Conservation (phyloP, 1,140 invertebrate genomes). For the Monochamus saltuarius region DNA sequence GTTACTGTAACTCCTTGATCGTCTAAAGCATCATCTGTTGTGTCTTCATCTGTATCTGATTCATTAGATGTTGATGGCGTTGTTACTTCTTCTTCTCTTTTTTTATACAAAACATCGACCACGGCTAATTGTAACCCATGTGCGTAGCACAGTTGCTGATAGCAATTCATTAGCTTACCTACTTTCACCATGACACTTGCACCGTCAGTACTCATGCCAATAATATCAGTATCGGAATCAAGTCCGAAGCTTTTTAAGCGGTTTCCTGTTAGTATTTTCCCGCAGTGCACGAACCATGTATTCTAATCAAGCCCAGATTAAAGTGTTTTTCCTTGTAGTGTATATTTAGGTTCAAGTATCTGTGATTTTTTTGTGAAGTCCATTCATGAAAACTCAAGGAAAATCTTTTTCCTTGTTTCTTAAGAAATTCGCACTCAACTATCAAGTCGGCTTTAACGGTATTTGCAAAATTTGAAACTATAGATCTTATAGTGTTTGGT, state of each 20-base stretch:
- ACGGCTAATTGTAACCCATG: conserved; percentile 19
- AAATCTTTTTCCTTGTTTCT: conserved; percentile 32
- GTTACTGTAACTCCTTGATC: conserved; percentile 10
- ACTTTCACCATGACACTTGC: conserved; percentile 24
- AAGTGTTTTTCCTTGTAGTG: conserved; percentile 30
- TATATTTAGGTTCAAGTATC: conserved; percentile 40
- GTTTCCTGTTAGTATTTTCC: conserved; percentile 19
- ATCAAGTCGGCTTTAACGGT: conserved; percentile 24
- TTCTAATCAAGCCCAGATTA: conserved; percentile 36
- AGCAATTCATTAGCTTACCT: conserved; percentile 11
- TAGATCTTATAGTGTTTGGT: conserved; percentile 33
- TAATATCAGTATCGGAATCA: conserved; percentile 12
- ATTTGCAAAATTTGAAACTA: conserved; percentile 27
- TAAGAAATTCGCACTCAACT: conserved; percentile 24
- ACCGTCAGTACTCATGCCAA: conserved; percentile 19
- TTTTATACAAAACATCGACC: conserved; percentile 21
- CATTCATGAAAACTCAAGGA: conserved; percentile 39
- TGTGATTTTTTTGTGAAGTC: conserved; percentile 33
- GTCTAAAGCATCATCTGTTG: background rate
- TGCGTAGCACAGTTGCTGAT: conserved; percentile 21
- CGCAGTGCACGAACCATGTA: conserved; percentile 33
- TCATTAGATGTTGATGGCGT: conserved; percentile 11
- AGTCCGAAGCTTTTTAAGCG: conserved; percentile 14
- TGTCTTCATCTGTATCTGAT: conserved; percentile 6
- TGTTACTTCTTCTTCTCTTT: conserved; percentile 9